A percentile compares a stretch with the other conserved stretches of the same genome.
These are phyloP conservation scores for Tychaedon coryphoeus DNA, from an alignment of 2,113 vertebrate species.

Conservation along the genomic window DNA sequence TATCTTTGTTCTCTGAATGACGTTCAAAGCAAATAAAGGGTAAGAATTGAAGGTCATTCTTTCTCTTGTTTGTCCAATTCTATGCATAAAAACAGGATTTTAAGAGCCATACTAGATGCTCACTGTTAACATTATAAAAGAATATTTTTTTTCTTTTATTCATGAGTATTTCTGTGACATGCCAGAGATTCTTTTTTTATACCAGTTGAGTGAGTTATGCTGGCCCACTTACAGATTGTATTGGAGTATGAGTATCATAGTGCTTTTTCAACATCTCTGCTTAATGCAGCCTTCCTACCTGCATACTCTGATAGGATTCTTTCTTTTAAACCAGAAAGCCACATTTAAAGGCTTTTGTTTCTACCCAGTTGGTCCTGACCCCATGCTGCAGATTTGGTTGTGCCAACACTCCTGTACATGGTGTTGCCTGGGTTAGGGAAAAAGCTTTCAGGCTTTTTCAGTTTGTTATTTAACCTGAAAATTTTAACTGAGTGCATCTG, in stretches of 20 bases:
- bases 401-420: not conserved
- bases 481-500: not conserved
- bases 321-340: not conserved
- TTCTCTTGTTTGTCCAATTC: not conserved
- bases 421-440: not conserved
- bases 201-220: not conserved
- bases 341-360: not conserved
- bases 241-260: not conserved
- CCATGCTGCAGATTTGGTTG: not conserved
- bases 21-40: not conserved
- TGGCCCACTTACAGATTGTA: not conserved
- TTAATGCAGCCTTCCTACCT: not conserved
- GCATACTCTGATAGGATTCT: not conserved
- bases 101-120: not conserved
- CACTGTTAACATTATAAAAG: not conserved
- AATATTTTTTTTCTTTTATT: not conserved
- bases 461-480: not conserved
- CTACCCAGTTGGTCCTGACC: not conserved
- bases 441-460: not conserved
- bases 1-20: not conserved
- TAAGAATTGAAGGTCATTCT: not conserved
- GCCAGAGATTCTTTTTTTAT: not conserved
- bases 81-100: not conserved
- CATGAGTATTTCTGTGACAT: not conserved
- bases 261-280: not conserved